Conservation (phyloP, 1,140 invertebrate species). For the Euschistus heros region DNA sequence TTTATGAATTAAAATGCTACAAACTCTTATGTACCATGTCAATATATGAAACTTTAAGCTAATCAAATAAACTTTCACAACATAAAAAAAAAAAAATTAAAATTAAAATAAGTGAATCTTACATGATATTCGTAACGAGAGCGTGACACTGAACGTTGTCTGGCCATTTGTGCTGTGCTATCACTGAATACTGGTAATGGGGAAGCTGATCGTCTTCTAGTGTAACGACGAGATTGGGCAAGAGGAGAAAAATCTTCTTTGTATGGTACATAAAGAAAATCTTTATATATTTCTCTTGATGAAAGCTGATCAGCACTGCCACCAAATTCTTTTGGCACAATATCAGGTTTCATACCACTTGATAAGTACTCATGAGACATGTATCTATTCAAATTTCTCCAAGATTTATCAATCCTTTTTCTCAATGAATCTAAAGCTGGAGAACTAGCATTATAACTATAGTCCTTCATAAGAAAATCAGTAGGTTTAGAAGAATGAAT, state of each 20-base stretch:
- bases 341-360: not conserved
- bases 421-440: not conserved
- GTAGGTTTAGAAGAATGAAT: not conserved
- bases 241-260: slow-evolving; percentile 6
- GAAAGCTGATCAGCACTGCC: not conserved
- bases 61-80: too few species aligned
- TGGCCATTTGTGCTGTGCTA: not conserved
- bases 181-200: not conserved
- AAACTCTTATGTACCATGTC: too few species aligned
- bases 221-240: not conserved
- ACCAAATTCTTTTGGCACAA: not conserved
- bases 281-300: not conserved
- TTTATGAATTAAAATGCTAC: too few species aligned
- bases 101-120: not conserved
- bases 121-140: not conserved
- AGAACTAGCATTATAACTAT: not conserved
- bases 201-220: slow-evolving; percentile 1
- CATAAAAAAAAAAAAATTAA: not conserved
- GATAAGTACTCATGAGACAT: not conserved
- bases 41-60: too few species aligned
- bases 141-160: not conserved
- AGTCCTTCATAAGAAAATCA: not conserved
- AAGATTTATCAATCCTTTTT: not conserved
- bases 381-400: not conserved
- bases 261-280: not conserved